Evolutionary conservation across 2,113 vertebrate genomes (phyloP).

Genomic region (Sphaerodactylus townsendi): DNA sequence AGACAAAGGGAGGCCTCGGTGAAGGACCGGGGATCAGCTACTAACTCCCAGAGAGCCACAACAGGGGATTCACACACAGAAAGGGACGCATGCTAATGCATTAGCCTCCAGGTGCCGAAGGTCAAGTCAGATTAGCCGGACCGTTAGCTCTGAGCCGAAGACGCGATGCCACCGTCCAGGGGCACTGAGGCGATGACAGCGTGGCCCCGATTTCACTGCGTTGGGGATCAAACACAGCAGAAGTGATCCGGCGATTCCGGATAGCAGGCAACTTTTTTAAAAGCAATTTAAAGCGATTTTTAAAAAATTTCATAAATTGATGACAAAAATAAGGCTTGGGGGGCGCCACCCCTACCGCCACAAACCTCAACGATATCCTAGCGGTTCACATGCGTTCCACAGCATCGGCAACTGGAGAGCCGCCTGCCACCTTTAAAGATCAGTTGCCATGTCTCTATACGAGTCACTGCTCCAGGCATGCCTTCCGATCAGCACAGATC

Average conservation of each 20-base stretch:
- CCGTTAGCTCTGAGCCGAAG: background rate
- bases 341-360: too few relatives aligned
- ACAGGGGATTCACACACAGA: background rate
- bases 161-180: background rate
- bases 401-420: too few relatives aligned
- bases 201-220: background rate
- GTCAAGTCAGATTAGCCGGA: background rate
- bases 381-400: too few relatives aligned
- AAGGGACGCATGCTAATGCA: background rate
- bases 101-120: background rate
- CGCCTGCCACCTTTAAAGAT: background rate
- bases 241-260: too few relatives aligned
- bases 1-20: background rate
- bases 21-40: background rate
- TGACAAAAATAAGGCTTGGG: too few relatives aligned
- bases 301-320: too few relatives aligned
- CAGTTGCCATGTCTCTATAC: background rate
- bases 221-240: background rate
- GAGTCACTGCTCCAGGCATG: background rate
- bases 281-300: too few relatives aligned
- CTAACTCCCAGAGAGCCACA: background rate
- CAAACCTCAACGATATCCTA: too few relatives aligned
- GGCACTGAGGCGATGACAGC: background rate
- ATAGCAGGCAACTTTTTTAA: too few relatives aligned
- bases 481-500: background rate